Evolutionary conservation across 2,113 vertebrate species (phyloP).

Genomic region (Scartelaos histophorus): DNA sequence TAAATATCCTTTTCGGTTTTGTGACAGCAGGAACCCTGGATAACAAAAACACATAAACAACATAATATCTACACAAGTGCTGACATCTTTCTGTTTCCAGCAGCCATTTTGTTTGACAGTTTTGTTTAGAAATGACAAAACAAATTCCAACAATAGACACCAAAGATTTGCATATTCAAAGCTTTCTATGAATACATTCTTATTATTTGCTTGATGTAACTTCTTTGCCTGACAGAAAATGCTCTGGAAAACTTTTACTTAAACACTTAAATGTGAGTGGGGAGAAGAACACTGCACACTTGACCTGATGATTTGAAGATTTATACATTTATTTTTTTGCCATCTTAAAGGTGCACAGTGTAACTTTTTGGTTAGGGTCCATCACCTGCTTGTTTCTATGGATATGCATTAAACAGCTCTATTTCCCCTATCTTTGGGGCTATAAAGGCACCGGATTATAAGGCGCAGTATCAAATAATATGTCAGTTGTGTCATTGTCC

Average conservation of each 20-base stretch:
- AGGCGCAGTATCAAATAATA: too few species aligned
- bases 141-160: neutral
- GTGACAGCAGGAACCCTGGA: constrained; percentile 1
- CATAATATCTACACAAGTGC: neutral
- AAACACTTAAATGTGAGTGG: neutral
- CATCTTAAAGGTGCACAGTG: too few species aligned
- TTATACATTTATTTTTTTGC: too few species aligned
- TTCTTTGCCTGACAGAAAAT: neutral
- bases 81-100: constrained; percentile 10
- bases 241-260: neutral
- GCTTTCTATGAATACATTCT: neutral
- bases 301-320: too few species aligned
- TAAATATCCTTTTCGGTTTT: constrained; percentile 5
- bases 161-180: neutral
- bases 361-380: too few species aligned
- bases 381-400: too few species aligned
- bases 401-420: too few species aligned
- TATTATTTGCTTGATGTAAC: neutral
- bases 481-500: too few species aligned
- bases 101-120: neutral
- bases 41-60: constrained; percentile 11
- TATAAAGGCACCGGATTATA: too few species aligned
- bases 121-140: constrained; percentile 1
- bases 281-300: neutral
- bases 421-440: too few species aligned